Percentiles rank a stretch among this genome's conserved stretches.
phyloP scores from a whole-genome alignment of 2,888 invertebrate species.

The Cerastoderma edule region DNA sequence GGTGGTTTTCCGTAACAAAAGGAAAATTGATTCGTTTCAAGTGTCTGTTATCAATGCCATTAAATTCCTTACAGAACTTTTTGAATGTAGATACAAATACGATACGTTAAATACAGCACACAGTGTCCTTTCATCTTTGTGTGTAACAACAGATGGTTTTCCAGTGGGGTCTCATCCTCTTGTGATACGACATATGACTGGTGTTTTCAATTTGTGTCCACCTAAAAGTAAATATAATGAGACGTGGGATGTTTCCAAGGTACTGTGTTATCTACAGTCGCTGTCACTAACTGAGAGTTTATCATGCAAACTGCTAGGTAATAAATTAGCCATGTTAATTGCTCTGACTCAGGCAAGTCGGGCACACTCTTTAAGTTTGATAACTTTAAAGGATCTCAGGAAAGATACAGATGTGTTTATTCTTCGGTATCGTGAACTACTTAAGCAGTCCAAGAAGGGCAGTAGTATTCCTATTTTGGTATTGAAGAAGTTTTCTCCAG shows the following conservation, averaged over 20 bases:
- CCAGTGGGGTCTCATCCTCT: constrained; percentile 41
- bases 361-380: constrained; percentile 29
- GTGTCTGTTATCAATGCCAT: constrained; percentile 42
- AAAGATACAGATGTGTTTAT: constrained; percentile 26
- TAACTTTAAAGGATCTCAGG: constrained; percentile 29
- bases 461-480: not conserved
- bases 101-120: constrained; percentile 48
- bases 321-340: constrained; percentile 41
- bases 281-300: constrained; percentile 25
- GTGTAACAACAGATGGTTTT: constrained; percentile 25
- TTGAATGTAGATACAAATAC: constrained; percentile 40
- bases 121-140: constrained; percentile 41
- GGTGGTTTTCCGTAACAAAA: constrained; percentile 45
- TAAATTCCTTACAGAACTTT: constrained; percentile 40
- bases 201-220: constrained; percentile 37
- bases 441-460: constrained; percentile 25
- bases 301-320: constrained; percentile 30
- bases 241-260: constrained; percentile 25
- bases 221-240: constrained; percentile 15
- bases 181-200: constrained; percentile 44
- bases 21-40: constrained; percentile 47
- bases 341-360: constrained; percentile 31
- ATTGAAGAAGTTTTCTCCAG: constrained; percentile 31
- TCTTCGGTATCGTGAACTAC: constrained; percentile 10
- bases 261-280: constrained; percentile 1